Evolutionary conservation across 2,888 invertebrate genomes (phyloP).

Genomic region (Teleogryllus oceanicus): DNA sequence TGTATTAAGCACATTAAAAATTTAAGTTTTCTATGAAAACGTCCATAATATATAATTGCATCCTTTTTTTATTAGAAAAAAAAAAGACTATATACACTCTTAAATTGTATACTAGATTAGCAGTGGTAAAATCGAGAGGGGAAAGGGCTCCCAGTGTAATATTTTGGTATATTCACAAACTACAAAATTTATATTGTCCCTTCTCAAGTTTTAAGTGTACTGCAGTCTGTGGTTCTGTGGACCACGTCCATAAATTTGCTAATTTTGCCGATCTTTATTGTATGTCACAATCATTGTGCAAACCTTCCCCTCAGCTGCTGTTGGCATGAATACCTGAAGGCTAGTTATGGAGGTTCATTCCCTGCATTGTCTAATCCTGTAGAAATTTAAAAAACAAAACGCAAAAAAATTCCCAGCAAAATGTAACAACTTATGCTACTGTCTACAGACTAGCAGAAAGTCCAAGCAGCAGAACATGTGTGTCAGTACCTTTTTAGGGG

Average conservation of each 20-base stretch:
- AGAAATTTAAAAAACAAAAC: too few relatives aligned
- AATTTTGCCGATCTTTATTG: too few relatives aligned
- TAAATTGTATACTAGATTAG: background rate
- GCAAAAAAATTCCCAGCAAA: too few relatives aligned
- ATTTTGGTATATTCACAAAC: background rate
- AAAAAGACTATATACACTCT: background rate
- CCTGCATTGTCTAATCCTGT: too few relatives aligned
- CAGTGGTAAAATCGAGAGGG: background rate
- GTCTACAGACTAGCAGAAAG: too few relatives aligned
- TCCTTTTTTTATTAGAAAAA: slow-evolving; percentile 18
- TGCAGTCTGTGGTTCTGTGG: background rate
- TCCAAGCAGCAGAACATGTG: too few relatives aligned
- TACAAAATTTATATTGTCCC: slow-evolving; percentile 18
- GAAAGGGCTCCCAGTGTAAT: background rate
- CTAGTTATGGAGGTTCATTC: too few relatives aligned
- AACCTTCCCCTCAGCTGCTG: too few relatives aligned
- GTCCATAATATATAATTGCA: slow-evolving; percentile 24
- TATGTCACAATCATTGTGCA: too few relatives aligned
- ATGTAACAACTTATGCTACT: too few relatives aligned
- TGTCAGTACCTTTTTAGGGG: too few relatives aligned
- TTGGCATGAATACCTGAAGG: too few relatives aligned
- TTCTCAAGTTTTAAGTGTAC: background rate
- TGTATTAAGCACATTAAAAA: slow-evolving; percentile 28
- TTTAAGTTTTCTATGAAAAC: slow-evolving; percentile 36
- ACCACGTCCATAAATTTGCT: background rate